Base-by-base conservation (phyloP, 2,888 invertebrate genomes). In the Drosophila mercatorum region DNA sequence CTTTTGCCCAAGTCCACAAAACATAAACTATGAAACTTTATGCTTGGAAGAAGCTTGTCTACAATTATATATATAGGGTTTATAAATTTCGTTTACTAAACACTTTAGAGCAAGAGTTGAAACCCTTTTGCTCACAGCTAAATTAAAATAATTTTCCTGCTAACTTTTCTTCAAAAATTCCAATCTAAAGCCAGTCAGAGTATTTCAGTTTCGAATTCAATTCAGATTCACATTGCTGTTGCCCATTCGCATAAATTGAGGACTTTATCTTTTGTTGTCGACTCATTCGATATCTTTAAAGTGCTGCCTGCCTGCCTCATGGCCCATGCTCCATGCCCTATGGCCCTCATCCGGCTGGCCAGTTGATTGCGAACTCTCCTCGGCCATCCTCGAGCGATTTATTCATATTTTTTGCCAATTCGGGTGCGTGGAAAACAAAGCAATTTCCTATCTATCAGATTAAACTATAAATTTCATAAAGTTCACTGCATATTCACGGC, bases 391-490 rank as follows among this genome's bases (percentile, higher is more conserved):
- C 10, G 2, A 22, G 40, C 41, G 31, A 22, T 63, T 57, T 58
- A 51, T 67, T 69, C 66, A 69, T 72, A 68, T 76, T 70, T 72
- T 68, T 72, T 52, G 59, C 41, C 72, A 79, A 74, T 70, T 78
- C 36, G 60, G 60, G 60, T 69, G 75, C 44, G 75, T 77, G 78
- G 66, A 85, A 84, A 88, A 84, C 88, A 84, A 84, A 84, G 88
- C 88, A 88, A 84, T 84, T 84, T 84, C 84, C 84, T 84, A 85
- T 85, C 88, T 85, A 83, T 85, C 88, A 86, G 86, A 85, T 85
- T 85, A 80, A 88, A 88, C 85, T 86, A 88, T 85, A 88, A 85
- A 85, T 85, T 85, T 85, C 88, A 86, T 88, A 86, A 88, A 85
- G 86, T 81, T 88, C 72, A 83, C 78, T 86, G 85, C 88, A 86